Evolutionary conservation across 2,888 invertebrate genomes (phyloP).

Genomic region (Diloba caeruleocephala): DNA sequence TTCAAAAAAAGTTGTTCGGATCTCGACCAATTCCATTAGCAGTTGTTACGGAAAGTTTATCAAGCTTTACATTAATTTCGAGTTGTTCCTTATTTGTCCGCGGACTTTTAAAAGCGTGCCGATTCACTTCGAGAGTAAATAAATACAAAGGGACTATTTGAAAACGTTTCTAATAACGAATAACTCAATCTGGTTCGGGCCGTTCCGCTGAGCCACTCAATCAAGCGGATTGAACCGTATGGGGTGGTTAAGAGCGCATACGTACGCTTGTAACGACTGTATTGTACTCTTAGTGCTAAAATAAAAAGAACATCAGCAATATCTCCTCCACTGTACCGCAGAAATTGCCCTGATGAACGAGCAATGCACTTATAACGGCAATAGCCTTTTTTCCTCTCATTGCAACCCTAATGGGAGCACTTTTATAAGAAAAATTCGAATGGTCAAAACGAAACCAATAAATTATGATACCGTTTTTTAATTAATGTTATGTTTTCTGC

Average conservation of each 20-base stretch:
- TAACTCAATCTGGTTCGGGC: conserved; percentile 61
- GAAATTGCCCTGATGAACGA: conserved; percentile 83
- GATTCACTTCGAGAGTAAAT: conserved; percentile 52
- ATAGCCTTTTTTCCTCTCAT: conserved; percentile 70
- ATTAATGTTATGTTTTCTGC: conserved; percentile 55
- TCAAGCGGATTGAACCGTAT: conserved; percentile 72
- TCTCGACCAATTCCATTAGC: conserved; percentile 71
- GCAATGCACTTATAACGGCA: conserved; percentile 81
- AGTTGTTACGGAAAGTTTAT: conserved; percentile 68
- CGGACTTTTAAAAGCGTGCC: conserved; percentile 58
- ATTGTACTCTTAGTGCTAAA: conserved; percentile 81
- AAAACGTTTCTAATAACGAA: conserved; percentile 62
- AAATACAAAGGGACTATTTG: conserved; percentile 57
- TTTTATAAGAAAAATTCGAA: conserved; percentile 70
- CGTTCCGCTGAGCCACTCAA: conserved; percentile 71
- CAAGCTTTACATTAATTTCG: conserved; percentile 67
- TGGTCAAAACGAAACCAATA: conserved; percentile 53
- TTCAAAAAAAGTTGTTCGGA: conserved; percentile 58
- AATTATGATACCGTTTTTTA: conserved; percentile 53
- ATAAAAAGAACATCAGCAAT: conserved; percentile 77
- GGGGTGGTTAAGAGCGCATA: conserved; percentile 62
- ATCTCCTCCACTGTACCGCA: conserved; percentile 73
- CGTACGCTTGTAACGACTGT: conserved; percentile 79
- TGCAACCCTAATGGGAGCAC: conserved; percentile 63
- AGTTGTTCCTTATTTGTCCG: conserved; percentile 62